Conservation (phyloP, 2,113 vertebrate genomes). For the Nothoprocta perdicaria region DNA sequence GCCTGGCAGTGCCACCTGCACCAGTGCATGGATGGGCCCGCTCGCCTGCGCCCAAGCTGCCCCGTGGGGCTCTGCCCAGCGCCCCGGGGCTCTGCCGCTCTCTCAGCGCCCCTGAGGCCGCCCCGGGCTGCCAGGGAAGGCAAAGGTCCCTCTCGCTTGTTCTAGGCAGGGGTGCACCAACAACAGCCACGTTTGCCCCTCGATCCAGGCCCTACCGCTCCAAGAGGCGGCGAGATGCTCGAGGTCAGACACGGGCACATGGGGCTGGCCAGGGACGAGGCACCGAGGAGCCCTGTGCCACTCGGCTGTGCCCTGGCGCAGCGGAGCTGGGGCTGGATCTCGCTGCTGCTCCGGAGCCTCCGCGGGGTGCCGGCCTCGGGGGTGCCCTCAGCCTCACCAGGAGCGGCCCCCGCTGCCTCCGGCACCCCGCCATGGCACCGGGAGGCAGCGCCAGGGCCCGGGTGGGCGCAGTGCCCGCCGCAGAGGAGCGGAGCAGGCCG, state of each 20-base stretch:
- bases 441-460: too few relatives aligned
- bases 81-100: too few relatives aligned
- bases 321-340: too few relatives aligned
- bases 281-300: background rate
- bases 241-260: rapidly evolving
- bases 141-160: background rate
- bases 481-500: background rate
- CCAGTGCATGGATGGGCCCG: too few relatives aligned
- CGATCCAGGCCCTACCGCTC: background rate
- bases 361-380: too few relatives aligned
- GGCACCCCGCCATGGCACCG: too few relatives aligned
- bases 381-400: too few relatives aligned
- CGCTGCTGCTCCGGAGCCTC: background rate
- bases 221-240: rapidly evolving
- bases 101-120: too few relatives aligned
- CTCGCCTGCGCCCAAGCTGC: background rate
- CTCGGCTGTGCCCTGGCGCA: too few relatives aligned
- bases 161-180: background rate
- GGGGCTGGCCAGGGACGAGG: rapidly evolving
- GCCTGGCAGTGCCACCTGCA: too few relatives aligned
- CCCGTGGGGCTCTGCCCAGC: background rate
- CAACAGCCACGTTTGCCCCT: rapidly evolving
- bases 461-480: too few relatives aligned
- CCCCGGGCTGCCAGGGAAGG: background rate
- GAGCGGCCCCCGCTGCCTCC: too few relatives aligned